Percentiles rank a stretch among this genome's conserved stretches.
Conservation (phyloP, 2,888 invertebrate species). For the Machimus rusticus region DNA sequence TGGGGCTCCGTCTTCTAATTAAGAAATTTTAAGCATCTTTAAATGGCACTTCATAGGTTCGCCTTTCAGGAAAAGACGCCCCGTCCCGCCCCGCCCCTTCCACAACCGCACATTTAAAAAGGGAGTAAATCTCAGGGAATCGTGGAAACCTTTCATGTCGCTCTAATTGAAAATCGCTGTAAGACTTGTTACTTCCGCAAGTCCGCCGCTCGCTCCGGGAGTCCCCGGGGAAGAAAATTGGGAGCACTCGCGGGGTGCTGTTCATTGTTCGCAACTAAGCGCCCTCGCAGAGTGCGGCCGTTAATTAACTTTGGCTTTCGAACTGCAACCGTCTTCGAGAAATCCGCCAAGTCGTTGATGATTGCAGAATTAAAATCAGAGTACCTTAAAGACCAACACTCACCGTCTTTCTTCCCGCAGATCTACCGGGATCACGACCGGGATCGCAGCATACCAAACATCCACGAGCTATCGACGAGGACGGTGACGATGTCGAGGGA, state of each 20-base stretch:
- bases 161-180: background rate
- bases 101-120: background rate
- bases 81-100: background rate
- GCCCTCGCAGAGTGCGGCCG: background rate
- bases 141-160: background rate
- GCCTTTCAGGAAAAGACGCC: background rate
- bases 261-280: background rate
- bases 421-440: slow-evolving; percentile 69
- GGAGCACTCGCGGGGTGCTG: background rate
- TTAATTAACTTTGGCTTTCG: background rate
- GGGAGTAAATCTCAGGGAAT: background rate
- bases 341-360: background rate
- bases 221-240: background rate
- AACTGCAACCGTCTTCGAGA: background rate
- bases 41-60: background rate
- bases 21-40: background rate
- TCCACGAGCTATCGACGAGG: slow-evolving; percentile 79
- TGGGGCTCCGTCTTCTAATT: background rate
- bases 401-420: slow-evolving; percentile 54
- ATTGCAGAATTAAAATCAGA: background rate
- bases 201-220: background rate
- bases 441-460: slow-evolving; percentile 68
- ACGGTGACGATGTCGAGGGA: slow-evolving; percentile 88
- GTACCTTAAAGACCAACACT: background rate
- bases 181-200: background rate